These are phyloP conservation scores for Urechis unicinctus DNA, from an alignment of 2,888 invertebrate genomes.

Conservation along the genomic window DNA sequence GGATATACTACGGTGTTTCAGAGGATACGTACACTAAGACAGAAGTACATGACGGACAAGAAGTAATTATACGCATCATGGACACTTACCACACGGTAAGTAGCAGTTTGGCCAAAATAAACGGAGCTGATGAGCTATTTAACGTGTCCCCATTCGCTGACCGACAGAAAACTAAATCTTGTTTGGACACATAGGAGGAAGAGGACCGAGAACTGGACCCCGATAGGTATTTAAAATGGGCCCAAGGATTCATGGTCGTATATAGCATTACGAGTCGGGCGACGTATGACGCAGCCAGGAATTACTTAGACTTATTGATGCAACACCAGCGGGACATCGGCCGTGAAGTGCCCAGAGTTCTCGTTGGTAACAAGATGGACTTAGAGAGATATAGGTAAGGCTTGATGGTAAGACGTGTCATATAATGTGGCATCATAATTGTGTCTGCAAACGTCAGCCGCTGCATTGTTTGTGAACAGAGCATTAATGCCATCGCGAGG, in stretches of 20 bases:
- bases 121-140: too few relatives aligned
- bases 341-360: constrained; percentile 43
- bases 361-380: constrained; percentile 53
- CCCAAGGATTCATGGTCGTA: constrained; percentile 52
- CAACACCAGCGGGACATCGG: constrained; percentile 42
- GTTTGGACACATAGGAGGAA: constrained; percentile 34
- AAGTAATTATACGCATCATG: constrained; percentile 51
- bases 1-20: constrained; percentile 20
- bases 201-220: constrained; percentile 44
- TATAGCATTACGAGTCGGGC: constrained; percentile 52
- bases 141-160: too few relatives aligned
- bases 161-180: too few relatives aligned
- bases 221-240: constrained; percentile 52
- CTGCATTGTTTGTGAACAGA: too few relatives aligned
- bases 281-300: constrained; percentile 49
- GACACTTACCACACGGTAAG: constrained; percentile 53
- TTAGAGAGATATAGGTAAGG: constrained; percentile 52
- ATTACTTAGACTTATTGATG: constrained; percentile 46
- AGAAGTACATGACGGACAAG: constrained; percentile 48
- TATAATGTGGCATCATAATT: background rate
- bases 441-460: too few relatives aligned
- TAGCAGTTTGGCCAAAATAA: too few relatives aligned
- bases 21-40: constrained; percentile 53
- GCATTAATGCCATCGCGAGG: too few relatives aligned
- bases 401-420: background rate